Percentiles rank a stretch among this genome's conserved stretches.
Evolutionary conservation across 1,140 invertebrate species (phyloP).

Genomic region (Drosophila neocordata): DNA sequence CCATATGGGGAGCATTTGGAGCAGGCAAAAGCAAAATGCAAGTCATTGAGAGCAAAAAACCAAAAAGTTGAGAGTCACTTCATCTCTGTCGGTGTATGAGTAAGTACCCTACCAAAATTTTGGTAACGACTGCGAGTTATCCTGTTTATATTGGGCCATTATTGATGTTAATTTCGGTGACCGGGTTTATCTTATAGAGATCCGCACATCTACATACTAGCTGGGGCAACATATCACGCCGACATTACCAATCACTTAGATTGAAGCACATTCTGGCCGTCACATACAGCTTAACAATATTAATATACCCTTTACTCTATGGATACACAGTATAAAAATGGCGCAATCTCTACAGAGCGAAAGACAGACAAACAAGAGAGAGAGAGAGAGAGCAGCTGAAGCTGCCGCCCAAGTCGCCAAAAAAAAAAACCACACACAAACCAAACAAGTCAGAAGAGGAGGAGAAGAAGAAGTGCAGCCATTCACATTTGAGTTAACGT

Average conservation of each 20-base stretch:
- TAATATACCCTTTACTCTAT: background rate
- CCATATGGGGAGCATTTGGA: conserved; percentile 42
- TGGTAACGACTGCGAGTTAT: background rate
- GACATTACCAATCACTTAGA: too few relatives aligned
- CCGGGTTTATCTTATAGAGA: too few relatives aligned
- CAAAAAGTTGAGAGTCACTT: conserved; percentile 62
- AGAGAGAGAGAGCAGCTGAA: conserved; percentile 60
- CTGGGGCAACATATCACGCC: too few relatives aligned
- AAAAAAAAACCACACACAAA: conserved; percentile 66
- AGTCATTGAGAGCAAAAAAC: conserved; percentile 79
- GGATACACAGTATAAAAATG: conserved; percentile 34
- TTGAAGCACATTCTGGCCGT: background rate
- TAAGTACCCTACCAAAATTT: conserved; percentile 1
- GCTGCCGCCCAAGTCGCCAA: conserved; percentile 76
- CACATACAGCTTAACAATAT: too few relatives aligned
- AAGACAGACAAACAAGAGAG: conserved; percentile 52
- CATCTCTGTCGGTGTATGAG: conserved; percentile 28
- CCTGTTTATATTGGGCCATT: background rate
- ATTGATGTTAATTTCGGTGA: too few relatives aligned
- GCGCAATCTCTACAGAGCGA: conserved; percentile 65
- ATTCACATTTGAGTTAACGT: conserved; percentile 65
- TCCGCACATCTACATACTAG: too few relatives aligned
- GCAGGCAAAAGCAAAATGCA: conserved; percentile 75
- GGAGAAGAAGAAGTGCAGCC: conserved; percentile 36
- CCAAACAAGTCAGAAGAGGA: conserved; percentile 34